Percentiles rank a stretch among this genome's conserved stretches.
phyloP scores from a whole-genome alignment of 2,113 vertebrate genomes.

The Oxyura jamaicensis region DNA sequence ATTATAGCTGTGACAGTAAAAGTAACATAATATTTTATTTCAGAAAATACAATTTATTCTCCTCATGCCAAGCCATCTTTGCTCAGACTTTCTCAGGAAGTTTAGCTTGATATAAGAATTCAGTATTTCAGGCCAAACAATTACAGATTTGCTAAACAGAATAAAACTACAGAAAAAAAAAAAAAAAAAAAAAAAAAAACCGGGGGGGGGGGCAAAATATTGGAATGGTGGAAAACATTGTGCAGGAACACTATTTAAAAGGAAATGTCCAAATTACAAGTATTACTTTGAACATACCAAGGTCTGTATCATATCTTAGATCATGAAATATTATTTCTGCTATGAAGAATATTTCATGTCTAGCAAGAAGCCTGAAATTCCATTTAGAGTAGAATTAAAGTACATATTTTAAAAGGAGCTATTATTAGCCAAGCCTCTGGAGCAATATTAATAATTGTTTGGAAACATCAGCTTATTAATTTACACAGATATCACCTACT shows the following conservation, averaged over 20 bases:
- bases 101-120: neutral
- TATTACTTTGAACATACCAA: neutral
- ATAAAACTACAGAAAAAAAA: neutral
- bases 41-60: neutral
- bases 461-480: neutral
- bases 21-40: neutral
- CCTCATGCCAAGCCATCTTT: neutral
- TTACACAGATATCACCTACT: neutral
- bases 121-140: neutral
- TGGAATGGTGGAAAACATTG: neutral
- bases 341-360: neutral
- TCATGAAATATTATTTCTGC: neutral
- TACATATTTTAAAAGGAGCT: neutral
- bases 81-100: neutral
- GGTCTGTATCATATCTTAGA: neutral
- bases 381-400: neutral
- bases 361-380: neutral
- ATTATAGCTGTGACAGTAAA: neutral
- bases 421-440: neutral
- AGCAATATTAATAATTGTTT: neutral
- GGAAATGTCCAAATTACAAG: neutral
- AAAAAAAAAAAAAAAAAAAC: too few species aligned
- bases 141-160: neutral
- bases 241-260: neutral
- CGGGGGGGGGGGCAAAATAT: neutral